Evolutionary conservation across 2,113 vertebrate species (phyloP).

Genomic region (Aix galericulata): DNA sequence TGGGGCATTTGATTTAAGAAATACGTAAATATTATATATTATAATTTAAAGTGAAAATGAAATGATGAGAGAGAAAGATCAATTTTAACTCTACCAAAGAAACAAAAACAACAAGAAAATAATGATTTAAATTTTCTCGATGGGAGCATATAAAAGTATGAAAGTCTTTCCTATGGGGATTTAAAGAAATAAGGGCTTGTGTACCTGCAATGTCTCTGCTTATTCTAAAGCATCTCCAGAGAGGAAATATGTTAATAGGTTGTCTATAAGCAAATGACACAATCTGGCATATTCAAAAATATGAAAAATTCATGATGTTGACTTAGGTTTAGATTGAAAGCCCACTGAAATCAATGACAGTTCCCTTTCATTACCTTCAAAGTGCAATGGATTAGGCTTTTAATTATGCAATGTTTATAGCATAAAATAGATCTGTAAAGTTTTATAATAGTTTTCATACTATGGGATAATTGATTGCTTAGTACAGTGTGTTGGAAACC

Average conservation of each 20-base stretch:
- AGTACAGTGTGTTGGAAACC: neutral
- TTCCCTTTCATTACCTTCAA: neutral
- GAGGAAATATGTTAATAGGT: neutral
- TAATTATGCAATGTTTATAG: neutral
- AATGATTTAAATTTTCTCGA: neutral
- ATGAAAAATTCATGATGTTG: neutral
- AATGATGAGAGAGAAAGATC: neutral
- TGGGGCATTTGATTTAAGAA: neutral
- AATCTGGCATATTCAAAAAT: neutral
- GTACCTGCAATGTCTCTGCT: neutral
- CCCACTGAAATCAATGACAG: neutral
- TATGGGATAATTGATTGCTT: neutral
- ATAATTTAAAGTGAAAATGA: neutral
- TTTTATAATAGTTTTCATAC: neutral
- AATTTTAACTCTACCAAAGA: neutral
- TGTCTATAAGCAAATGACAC: neutral
- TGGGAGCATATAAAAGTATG: neutral
- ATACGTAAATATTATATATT: neutral
- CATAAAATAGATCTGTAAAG: neutral
- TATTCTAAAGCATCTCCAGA: neutral
- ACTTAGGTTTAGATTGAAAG: neutral
- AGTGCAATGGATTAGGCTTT: neutral
- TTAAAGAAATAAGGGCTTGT: neutral
- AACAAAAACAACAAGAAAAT: neutral
- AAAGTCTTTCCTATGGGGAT: neutral